These are phyloP conservation scores for Aphaenogaster floridana DNA, from an alignment of 1,140 invertebrate species.

Conservation along the genomic window DNA sequence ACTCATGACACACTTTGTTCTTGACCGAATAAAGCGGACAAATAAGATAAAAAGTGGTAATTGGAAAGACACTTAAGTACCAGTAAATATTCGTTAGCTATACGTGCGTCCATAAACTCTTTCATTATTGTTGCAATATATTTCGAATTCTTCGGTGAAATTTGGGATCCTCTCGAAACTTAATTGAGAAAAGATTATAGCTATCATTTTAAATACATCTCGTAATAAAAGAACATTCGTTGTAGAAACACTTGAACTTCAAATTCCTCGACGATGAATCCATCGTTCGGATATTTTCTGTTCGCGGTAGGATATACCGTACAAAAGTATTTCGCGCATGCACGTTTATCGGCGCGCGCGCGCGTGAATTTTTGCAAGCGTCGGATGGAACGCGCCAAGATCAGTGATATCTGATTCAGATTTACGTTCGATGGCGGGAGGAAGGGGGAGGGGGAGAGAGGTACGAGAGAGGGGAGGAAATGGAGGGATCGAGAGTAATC, in stretches of 20 bases:
- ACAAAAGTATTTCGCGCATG: constrained; percentile 20
- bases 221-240: neutral
- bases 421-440: constrained; percentile 26
- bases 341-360: neutral
- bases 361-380: constrained; percentile 34
- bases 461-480: constrained; percentile 31
- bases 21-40: neutral
- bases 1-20: constrained; percentile 11
- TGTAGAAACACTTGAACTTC: neutral
- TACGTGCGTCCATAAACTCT: neutral
- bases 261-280: constrained; percentile 12
- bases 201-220: neutral
- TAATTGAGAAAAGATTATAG: neutral
- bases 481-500: constrained; percentile 62
- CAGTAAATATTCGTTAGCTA: neutral
- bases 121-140: neutral
- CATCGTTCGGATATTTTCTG: neutral
- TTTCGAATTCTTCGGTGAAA: neutral
- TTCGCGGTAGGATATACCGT: neutral
- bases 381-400: constrained; percentile 27
- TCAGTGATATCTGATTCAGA: constrained; percentile 66
- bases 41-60: constrained; percentile 1
- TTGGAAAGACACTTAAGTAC: neutral
- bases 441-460: neutral
- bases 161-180: neutral